Evolutionary conservation across 2,888 invertebrate genomes (phyloP).

Genomic region (Epistrophe grossulariae): DNA sequence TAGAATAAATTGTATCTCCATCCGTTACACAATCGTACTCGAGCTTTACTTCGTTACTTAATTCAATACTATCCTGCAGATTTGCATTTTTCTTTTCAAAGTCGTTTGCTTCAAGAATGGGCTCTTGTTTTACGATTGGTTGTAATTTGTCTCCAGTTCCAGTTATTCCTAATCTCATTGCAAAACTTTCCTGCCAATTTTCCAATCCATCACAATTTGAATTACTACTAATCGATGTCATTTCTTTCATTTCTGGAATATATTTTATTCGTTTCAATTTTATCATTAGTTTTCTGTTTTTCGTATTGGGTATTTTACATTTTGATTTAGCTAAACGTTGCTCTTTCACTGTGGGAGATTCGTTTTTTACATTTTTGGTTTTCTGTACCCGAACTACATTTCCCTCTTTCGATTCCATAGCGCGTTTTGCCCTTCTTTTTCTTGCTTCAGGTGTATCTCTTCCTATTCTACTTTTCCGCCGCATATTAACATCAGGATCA

Average conservation of each 20-base stretch:
- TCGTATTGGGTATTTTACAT: not conserved
- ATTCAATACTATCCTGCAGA: not conserved
- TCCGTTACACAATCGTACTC: slow-evolving; percentile 5
- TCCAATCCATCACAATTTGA: not conserved
- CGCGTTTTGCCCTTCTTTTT: not conserved
- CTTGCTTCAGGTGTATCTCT: not conserved
- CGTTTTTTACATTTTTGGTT: not conserved
- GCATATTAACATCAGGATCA: not conserved
- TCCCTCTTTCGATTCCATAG: not conserved
- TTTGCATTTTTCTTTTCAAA: not conserved
- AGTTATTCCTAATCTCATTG: not conserved
- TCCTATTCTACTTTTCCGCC: not conserved
- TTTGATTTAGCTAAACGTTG: not conserved
- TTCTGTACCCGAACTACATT: not conserved
- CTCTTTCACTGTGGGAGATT: not conserved
- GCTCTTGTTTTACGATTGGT: not conserved
- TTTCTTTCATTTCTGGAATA: not conserved
- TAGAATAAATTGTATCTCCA: not conserved
- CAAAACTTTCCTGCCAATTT: not conserved
- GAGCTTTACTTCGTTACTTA: not conserved
- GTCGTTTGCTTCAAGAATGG: not conserved
- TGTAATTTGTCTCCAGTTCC: not conserved
- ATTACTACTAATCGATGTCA: not conserved
- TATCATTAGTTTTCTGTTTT: not conserved
- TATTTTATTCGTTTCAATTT: not conserved